Conservation (phyloP, 1,140 invertebrate species). For the Ladona fulva region DNA sequence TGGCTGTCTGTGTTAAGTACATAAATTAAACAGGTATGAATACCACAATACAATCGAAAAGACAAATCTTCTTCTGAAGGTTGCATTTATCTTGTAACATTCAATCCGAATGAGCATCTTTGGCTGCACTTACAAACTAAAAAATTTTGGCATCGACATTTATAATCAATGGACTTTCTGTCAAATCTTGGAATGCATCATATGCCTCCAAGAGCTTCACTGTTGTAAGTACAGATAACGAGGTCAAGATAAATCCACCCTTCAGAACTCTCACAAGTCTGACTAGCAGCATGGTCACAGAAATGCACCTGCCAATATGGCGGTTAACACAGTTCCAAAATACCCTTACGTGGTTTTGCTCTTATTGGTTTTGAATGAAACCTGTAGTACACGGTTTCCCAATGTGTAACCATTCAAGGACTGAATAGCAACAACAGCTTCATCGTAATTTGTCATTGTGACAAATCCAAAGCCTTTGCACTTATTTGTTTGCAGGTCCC, state of each 20-base stretch:
- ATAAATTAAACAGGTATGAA: constrained; percentile 15
- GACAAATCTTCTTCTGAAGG: constrained; percentile 22
- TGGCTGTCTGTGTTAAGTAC: constrained; percentile 15
- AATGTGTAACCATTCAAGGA: constrained; percentile 96
- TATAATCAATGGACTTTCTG: constrained; percentile 10
- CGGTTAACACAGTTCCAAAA: constrained; percentile 23
- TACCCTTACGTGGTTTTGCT: constrained; percentile 72
- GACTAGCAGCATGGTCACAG: constrained; percentile 24
- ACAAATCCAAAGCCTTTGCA: constrained; percentile 99
- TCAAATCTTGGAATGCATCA: neutral
- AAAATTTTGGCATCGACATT: neutral
- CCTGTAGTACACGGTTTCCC: constrained; percentile 94
- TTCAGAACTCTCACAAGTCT: constrained; percentile 13
- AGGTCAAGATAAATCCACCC: constrained; percentile 21
- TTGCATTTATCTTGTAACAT: constrained; percentile 20
- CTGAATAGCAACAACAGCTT: constrained; percentile 94
- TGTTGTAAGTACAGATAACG: neutral
- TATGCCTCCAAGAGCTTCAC: neutral
- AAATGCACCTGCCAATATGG: constrained; percentile 23
- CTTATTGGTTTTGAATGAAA: constrained; percentile 96
- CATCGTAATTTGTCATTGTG: constrained; percentile 99
- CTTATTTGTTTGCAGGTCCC: constrained; percentile 95
- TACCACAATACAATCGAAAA: constrained; percentile 23
- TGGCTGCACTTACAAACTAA: constrained; percentile 1
- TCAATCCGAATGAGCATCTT: constrained; percentile 7